Percentiles rank a stretch among this genome's conserved stretches.
Conservation (phyloP, 1,140 invertebrate genomes). For the Trigoniulus corallinus region DNA sequence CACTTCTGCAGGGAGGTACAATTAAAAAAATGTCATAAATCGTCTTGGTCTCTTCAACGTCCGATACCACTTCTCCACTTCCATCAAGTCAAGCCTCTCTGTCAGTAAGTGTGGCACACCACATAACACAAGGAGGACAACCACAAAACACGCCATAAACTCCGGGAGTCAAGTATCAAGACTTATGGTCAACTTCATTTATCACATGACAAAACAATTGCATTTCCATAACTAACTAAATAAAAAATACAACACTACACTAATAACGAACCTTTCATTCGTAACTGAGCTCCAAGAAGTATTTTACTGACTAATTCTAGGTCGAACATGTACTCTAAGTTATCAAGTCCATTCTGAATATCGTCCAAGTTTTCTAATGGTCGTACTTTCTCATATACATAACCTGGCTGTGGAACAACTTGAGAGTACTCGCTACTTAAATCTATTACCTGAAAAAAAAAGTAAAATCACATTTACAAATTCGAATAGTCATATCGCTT, state of each 20-base stretch:
- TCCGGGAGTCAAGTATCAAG: too few species aligned
- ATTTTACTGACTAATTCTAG: slow-evolving; percentile 26
- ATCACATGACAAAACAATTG: not conserved
- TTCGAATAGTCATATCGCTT: not conserved
- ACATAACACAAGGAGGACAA: not conserved
- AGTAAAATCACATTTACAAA: slow-evolving; percentile 3
- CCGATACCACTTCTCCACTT: too few species aligned
- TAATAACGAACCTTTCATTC: slow-evolving; percentile 15
- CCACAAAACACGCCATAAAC: not conserved
- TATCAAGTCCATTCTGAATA: slow-evolving; percentile 19
- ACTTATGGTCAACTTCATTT: too few species aligned
- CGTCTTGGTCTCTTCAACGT: too few species aligned
- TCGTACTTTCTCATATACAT: slow-evolving; percentile 24
- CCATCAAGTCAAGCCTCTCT: too few species aligned
- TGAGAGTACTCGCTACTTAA: slow-evolving; percentile 32
- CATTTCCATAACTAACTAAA: not conserved
- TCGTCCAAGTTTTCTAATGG: slow-evolving; percentile 21
- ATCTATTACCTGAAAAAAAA: slow-evolving; percentile 22
- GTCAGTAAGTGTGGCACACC: too few species aligned
- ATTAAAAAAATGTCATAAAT: slow-evolving; percentile 5
- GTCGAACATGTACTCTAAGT: slow-evolving; percentile 25
- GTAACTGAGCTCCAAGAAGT: slow-evolving; percentile 24
- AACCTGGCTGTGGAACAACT: slow-evolving; percentile 27
- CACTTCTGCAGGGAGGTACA: slow-evolving; percentile 22
- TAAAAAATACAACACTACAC: not conserved